These are phyloP conservation scores for Ageneiosus marmoratus DNA, from an alignment of 2,113 vertebrate genomes.

Conservation along the genomic window DNA sequence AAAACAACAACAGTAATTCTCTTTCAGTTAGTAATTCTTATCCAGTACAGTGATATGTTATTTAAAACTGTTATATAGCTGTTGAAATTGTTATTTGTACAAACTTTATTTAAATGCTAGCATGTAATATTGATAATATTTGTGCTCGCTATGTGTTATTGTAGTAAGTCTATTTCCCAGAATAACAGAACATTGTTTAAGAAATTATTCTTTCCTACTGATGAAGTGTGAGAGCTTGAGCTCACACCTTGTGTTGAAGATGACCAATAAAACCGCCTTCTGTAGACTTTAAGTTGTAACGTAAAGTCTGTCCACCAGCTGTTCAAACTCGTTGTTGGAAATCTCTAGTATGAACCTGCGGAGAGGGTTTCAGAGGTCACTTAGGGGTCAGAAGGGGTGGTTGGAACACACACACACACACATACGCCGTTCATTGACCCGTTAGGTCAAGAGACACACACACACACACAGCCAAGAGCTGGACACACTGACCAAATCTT, in stretches of 20 bases:
- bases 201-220: background rate
- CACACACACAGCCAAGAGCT: slow-evolving; percentile 76
- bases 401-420: too few relatives aligned
- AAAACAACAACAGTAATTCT: too few relatives aligned
- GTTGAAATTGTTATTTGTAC: background rate
- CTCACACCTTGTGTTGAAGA: slow-evolving; percentile 58
- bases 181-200: background rate
- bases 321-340: slow-evolving; percentile 84
- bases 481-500: slow-evolving; percentile 80
- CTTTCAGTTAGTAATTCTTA: too few relatives aligned
- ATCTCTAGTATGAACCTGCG: slow-evolving; percentile 78
- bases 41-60: too few relatives aligned
- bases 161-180: background rate
- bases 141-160: too few relatives aligned
- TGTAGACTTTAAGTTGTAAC: slow-evolving; percentile 80
- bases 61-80: too few relatives aligned
- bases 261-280: slow-evolving; percentile 62
- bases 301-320: slow-evolving; percentile 81
- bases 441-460: slow-evolving; percentile 86
- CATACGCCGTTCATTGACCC: slow-evolving; percentile 94
- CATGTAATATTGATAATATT: background rate
- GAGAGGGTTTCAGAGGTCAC: slow-evolving; percentile 69
- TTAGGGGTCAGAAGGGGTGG: slow-evolving; percentile 58
- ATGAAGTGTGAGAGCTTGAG: background rate
- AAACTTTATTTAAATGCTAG: background rate